Evolutionary conservation across 2,888 invertebrate genomes (phyloP), one percentile per base, ranked within the genome.

Genomic region (Scaptomyza flava): DNA sequence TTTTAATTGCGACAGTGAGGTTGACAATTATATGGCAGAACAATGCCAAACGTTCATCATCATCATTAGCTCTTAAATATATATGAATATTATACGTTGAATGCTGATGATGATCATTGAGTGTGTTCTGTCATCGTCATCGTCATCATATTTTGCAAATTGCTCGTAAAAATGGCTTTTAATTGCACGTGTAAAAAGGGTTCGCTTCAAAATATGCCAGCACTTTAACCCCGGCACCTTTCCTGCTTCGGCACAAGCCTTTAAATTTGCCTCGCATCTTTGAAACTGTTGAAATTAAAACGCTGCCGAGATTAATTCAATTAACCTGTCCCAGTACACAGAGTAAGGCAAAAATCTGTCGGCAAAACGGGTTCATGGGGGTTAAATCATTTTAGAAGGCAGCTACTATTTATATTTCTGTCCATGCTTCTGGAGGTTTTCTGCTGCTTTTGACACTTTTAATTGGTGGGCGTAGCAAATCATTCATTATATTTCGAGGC

Each of bases 101-200:
- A 65, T 53, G 52, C 43, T 58, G 36, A 61, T 58, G 34, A 60
- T 75, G 20, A 61, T 60, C 14, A 56, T 54, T 45, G 41, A 53
- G 42, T 46, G 27, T 56, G 68, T 77, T 77, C 68, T 54, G 74
- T 72, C 75, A 73, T 77, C 68, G 73, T 56, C 50, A 34, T 34
- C 64, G 68, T 68, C 78, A 70, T 74, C 74, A 76, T 84, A 87
- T 68, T 85, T 83, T 63, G 64, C 78, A 87, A 87, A 79, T 81
- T 79, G 72, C 77, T 86, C 74, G 87, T 81, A 81, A 86, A 85
- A 85, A 86, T 76, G 52, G 52, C 70, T 79, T 77, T 84, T 85
- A 88, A 88, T 87, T 88, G 84, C 68, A 77, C 72, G 75, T 79
- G 84, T 72, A 79, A 86, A 86, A 86, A 69, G 87, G 79, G 80